phyloP scores from a whole-genome alignment of 2,113 vertebrate species.

The Anas platyrhynchos region DNA sequence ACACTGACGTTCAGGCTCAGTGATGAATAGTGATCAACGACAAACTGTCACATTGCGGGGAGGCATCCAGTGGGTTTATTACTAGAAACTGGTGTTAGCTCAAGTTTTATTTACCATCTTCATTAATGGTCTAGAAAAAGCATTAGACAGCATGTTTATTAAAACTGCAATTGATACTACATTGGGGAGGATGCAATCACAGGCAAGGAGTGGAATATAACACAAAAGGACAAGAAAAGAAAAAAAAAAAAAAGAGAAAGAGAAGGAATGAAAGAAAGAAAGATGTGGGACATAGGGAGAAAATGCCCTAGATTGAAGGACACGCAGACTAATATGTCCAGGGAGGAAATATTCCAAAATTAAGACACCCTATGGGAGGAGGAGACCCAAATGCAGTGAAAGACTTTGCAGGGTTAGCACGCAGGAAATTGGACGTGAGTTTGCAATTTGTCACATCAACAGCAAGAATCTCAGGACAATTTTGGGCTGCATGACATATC shows the following conservation, averaged over 20 bases:
- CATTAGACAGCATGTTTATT: conserved; percentile 37
- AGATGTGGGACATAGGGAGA: not conserved
- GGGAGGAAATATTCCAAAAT: conserved; percentile 10
- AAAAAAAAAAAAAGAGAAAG: not conserved
- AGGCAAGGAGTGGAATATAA: conserved; percentile 8
- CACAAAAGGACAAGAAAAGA: not conserved
- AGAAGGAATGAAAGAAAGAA: too few relatives aligned
- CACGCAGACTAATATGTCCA: not conserved
- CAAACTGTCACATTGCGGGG: conserved; percentile 54
- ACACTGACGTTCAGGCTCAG: conserved; percentile 7
- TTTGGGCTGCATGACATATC: conserved; percentile 14
- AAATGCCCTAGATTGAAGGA: conserved; percentile 20
- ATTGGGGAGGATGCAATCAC: conserved; percentile 15
- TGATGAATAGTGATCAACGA: conserved; percentile 63
- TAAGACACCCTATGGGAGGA: not conserved
- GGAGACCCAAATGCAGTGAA: conserved; percentile 37
- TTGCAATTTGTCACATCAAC: not conserved
- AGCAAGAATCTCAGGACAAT: not conserved
- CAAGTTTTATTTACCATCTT: conserved; percentile 58
- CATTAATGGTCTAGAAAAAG: conserved; percentile 65
- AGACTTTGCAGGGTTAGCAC: conserved; percentile 9
- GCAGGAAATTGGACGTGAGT: conserved; percentile 12
- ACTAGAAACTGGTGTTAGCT: conserved; percentile 55
- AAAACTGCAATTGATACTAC: conserved; percentile 43
- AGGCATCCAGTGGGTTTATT: conserved; percentile 59